Evolutionary conservation across 2,888 invertebrate species (phyloP).

Genomic region (Autographa pulchrina): DNA sequence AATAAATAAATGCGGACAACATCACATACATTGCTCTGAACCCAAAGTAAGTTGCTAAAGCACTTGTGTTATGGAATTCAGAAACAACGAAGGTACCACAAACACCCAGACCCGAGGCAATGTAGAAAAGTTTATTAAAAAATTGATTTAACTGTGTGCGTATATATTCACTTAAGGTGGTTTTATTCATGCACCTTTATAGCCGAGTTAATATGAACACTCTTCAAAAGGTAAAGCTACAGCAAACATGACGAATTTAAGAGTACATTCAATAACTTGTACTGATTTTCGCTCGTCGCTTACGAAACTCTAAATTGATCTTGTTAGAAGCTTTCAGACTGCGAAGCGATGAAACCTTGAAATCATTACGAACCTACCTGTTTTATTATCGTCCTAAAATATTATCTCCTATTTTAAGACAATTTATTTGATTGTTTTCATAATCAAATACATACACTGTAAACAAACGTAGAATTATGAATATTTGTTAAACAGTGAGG

Average conservation of each 20-base stretch:
- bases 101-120: too few species aligned
- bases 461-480: constrained; percentile 32
- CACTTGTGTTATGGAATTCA: too few species aligned
- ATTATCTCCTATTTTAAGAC: constrained; percentile 32
- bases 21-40: too few species aligned
- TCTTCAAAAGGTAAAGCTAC: not conserved
- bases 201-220: too few species aligned
- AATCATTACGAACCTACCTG: constrained; percentile 8
- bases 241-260: not conserved
- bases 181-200: too few species aligned
- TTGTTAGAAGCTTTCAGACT: constrained; percentile 9
- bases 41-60: too few species aligned
- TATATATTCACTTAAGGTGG: too few species aligned
- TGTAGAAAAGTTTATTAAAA: too few species aligned
- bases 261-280: not conserved
- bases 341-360: constrained; percentile 29
- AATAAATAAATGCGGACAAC: too few species aligned
- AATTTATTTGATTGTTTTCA: constrained; percentile 40
- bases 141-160: too few species aligned
- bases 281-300: not conserved
- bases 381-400: constrained; percentile 29
- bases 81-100: too few species aligned
- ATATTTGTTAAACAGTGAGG: constrained; percentile 35
- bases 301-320: constrained; percentile 2
- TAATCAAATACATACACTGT: constrained; percentile 19